Conservation (phyloP, 2,888 invertebrate species). For the Pandemis corylana region DNA sequence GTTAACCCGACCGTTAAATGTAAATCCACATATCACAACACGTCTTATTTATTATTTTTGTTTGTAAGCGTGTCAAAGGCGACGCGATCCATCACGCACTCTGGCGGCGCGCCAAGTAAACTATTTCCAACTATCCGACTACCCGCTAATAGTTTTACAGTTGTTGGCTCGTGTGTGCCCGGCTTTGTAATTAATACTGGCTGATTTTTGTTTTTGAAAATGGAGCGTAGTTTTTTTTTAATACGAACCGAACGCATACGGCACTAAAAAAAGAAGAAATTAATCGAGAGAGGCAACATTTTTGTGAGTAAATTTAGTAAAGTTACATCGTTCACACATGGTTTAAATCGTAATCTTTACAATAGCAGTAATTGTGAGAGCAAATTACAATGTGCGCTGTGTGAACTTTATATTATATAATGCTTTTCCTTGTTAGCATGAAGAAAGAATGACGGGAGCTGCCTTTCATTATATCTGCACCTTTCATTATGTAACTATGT, state of each 20-base stretch:
- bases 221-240: not conserved
- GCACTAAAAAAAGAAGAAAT: too few relatives aligned
- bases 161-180: slow-evolving; percentile 36
- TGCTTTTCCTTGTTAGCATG: not conserved
- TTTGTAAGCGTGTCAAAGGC: slow-evolving; percentile 42
- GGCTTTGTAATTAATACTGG: slow-evolving; percentile 43
- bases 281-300: too few relatives aligned
- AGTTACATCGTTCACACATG: not conserved
- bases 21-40: slow-evolving; percentile 36
- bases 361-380: too few relatives aligned
- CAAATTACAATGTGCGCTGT: slow-evolving; percentile 1
- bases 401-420: not conserved
- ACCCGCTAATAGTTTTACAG: slow-evolving; percentile 44
- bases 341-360: not conserved
- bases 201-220: slow-evolving; percentile 19
- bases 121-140: slow-evolving; percentile 43
- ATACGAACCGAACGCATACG: too few relatives aligned
- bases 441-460: not conserved
- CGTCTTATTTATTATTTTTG: slow-evolving; percentile 41
- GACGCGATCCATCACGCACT: slow-evolving; percentile 37
- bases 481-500: too few relatives aligned
- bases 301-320: not conserved
- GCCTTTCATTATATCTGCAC: too few relatives aligned
- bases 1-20: slow-evolving; percentile 27
- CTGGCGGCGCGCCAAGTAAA: slow-evolving; percentile 43